Conservation (phyloP, 2,797 vertebrate species). For the Megalops cyprinoides region DNA sequence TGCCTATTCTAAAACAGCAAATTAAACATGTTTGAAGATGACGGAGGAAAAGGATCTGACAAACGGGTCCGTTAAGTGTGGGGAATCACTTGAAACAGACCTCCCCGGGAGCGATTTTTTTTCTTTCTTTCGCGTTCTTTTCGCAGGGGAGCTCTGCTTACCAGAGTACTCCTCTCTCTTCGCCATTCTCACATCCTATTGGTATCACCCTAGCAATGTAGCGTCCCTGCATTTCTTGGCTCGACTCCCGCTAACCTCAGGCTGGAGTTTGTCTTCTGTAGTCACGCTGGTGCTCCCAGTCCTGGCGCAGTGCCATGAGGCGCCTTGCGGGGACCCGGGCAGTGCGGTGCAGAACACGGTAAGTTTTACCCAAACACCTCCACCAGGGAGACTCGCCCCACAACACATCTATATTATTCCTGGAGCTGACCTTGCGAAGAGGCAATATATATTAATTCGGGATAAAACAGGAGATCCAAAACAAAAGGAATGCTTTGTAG, state of each 20-base stretch:
- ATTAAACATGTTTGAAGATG: too few species aligned
- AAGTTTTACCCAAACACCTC: background rate
- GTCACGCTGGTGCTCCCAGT: background rate
- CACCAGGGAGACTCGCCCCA: background rate
- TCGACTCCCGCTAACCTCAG: background rate
- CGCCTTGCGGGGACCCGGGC: background rate
- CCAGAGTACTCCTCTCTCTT: background rate
- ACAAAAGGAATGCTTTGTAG: too few species aligned
- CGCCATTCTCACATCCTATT: background rate
- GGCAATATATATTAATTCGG: too few species aligned
- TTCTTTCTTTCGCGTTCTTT: background rate
- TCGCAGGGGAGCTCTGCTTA: background rate
- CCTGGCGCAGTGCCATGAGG: background rate
- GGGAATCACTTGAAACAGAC: conserved; percentile 1
- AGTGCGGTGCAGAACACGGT: background rate
- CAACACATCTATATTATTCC: too few species aligned
- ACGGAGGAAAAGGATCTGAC: background rate
- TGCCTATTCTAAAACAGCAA: too few species aligned
- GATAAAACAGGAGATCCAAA: too few species aligned
- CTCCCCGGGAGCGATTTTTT: background rate
- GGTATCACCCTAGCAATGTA: background rate
- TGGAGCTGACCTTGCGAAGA: too few species aligned
- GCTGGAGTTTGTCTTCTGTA: background rate
- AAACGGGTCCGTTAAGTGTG: background rate
- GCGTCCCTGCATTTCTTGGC: background rate